Percentiles rank a stretch among this genome's conserved stretches.
Evolutionary conservation across 2,888 invertebrate species (phyloP).

Genomic region (Brachylomia viminalis): DNA sequence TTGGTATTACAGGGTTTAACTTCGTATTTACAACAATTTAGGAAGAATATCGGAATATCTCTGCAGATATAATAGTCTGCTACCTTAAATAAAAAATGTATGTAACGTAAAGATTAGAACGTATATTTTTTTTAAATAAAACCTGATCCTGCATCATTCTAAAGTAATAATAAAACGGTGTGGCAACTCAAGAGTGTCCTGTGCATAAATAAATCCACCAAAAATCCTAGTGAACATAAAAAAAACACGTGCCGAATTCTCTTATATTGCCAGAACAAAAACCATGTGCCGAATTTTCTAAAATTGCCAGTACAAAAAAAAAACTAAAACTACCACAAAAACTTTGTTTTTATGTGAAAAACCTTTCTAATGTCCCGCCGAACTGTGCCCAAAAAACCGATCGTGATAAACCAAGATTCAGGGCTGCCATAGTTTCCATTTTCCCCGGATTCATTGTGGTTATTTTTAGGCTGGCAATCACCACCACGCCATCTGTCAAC

Average conservation of each 20-base stretch:
- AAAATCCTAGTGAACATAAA: slow-evolving; percentile 19
- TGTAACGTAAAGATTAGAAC: no score
- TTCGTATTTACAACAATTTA: no score
- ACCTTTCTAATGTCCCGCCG: slow-evolving; percentile 69
- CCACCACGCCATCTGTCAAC: slow-evolving; percentile 69
- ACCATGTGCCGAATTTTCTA: slow-evolving; percentile 1
- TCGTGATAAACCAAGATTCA: slow-evolving; percentile 71
- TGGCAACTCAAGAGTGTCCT: background rate
- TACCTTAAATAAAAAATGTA: no score
- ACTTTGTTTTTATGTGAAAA: slow-evolving; percentile 4
- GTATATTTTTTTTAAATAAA: no score
- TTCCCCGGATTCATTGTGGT: slow-evolving; percentile 65
- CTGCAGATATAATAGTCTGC: no score
- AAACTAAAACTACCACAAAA: slow-evolving; percentile 38
- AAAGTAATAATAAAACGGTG: background rate
- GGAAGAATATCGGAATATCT: no score
- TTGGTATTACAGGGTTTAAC: no score
- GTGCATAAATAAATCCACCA: slow-evolving; percentile 16
- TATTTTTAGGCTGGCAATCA: slow-evolving; percentile 58
- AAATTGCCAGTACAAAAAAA: slow-evolving; percentile 16
- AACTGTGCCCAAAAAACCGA: slow-evolving; percentile 69
- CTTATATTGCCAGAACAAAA: slow-evolving; percentile 13
- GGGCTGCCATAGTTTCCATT: slow-evolving; percentile 70
- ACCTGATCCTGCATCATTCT: background rate
- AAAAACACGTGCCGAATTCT: background rate